phyloP scores from a whole-genome alignment of 2,113 vertebrate species.

The Gobiocypris rarus region DNA sequence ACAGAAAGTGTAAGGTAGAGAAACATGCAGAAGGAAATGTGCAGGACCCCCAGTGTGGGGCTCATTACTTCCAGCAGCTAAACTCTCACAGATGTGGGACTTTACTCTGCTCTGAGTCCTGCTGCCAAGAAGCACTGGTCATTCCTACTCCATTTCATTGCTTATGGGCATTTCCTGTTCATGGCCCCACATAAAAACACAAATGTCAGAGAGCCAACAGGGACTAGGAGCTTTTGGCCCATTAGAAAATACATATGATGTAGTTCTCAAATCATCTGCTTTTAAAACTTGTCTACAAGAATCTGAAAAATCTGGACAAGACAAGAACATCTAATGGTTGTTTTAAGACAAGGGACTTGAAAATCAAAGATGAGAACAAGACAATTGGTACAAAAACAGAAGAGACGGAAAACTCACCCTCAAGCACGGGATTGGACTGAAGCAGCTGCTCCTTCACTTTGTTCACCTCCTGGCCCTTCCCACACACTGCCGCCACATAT shows the following conservation, averaged over 20 bases:
- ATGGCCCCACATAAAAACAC: slow-evolving; percentile 68
- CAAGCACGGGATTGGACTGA: slow-evolving; percentile 97
- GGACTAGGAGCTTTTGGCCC: slow-evolving; percentile 42
- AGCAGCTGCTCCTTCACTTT: slow-evolving; percentile 98
- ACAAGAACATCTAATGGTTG: background rate
- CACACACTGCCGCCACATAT: slow-evolving; percentile 97
- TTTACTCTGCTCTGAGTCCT: slow-evolving; percentile 43
- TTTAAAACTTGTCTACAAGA: background rate
- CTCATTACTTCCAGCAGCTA: slow-evolving; percentile 69
- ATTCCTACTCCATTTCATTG: slow-evolving; percentile 58
- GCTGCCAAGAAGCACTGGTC: slow-evolving; percentile 55
- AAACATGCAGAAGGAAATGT: slow-evolving; percentile 52
- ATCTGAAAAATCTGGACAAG: background rate
- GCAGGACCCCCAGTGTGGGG: slow-evolving; percentile 44
- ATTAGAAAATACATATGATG: slow-evolving; percentile 8
- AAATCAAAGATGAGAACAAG: background rate
- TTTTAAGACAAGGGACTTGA: background rate
- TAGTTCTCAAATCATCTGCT: background rate
- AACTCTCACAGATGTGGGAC: slow-evolving; percentile 78
- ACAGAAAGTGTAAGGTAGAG: slow-evolving; percentile 25
- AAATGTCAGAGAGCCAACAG: slow-evolving; percentile 64
- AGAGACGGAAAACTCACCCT: slow-evolving; percentile 81
- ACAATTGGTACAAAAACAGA: background rate
- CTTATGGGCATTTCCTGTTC: slow-evolving; percentile 76
- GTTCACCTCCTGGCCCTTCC: slow-evolving; percentile 97